Conservation (phyloP, 2,797 vertebrate species). For the Fistularia tabacaria region DNA sequence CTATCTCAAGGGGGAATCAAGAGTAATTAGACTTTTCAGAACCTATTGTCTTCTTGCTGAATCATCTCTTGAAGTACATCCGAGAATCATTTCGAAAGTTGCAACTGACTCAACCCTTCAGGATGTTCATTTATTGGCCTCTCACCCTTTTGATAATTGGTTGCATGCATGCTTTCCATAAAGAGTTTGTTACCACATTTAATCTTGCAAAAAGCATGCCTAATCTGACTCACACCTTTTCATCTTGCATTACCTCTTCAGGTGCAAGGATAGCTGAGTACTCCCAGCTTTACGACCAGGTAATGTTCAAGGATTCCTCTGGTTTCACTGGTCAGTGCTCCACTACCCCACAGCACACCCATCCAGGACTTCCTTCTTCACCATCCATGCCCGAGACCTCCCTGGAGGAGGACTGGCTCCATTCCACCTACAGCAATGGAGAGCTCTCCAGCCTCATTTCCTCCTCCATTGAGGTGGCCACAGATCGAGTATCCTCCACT, state of each 20-base stretch:
- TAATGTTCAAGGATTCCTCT: slow-evolving; percentile 83
- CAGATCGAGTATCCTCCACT: slow-evolving; percentile 48
- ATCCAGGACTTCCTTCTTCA: slow-evolving; percentile 62
- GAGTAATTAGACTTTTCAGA: too few relatives aligned
- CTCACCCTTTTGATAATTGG: too few relatives aligned
- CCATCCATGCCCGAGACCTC: slow-evolving; percentile 68
- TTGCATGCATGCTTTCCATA: too few relatives aligned
- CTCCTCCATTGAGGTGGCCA: slow-evolving; percentile 57
- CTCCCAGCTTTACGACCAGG: slow-evolving; percentile 95
- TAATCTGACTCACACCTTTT: not conserved
- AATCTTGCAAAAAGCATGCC: not conserved
- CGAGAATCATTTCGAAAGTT: too few relatives aligned
- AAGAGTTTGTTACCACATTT: too few relatives aligned
- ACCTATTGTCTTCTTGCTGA: too few relatives aligned
- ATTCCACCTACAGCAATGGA: slow-evolving; percentile 88
- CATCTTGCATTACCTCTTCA: slow-evolving; percentile 45
- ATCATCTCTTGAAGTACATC: too few relatives aligned
- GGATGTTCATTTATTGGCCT: not conserved
- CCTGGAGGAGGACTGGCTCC: slow-evolving; percentile 84
- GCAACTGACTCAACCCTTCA: not conserved
- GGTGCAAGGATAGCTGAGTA: slow-evolving; percentile 98
- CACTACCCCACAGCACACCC: slow-evolving; percentile 40
- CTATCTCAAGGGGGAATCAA: too few relatives aligned
- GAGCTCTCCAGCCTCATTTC: slow-evolving; percentile 84
- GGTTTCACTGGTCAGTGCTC: slow-evolving; percentile 58